Base-by-base conservation (phyloP, 2,797 vertebrate genomes). In the Mormyrus proboscirostris region DNA sequence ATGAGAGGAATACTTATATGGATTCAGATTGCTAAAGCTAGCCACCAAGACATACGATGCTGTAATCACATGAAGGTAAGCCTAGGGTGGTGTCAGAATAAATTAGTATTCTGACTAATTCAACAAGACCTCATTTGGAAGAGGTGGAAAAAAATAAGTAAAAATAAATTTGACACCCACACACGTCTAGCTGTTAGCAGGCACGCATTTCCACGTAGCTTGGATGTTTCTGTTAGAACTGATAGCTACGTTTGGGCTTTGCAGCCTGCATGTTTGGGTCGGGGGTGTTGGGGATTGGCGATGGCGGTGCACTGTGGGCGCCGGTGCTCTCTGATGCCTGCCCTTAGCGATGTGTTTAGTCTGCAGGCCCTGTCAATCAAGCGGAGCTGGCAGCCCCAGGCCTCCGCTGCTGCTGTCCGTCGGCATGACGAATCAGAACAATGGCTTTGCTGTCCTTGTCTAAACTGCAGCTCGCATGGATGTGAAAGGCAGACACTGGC, bases 331-430 rank as follows among this genome's bases (percentile, higher is more conserved):
- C 12, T 50, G 53, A 50, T 69, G 47, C 22, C 38, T 9, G 59
- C 47, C 90, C 89, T 51, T 89, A 92, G 88, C 89, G 92, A 86
- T 88, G 89, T 93, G 94, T 95, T 94, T 93, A 94, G 93, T 93
- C 94, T 95, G 93, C 91, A 89, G 90, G 62, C 50, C 33, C 92
- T 92, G 93, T 93, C 94, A 94, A 38, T 94, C 92, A 94, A 55
- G 92, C 53, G 44, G 85, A 73, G 38, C 69, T 41, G 57, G 57
- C 85, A 76, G 65, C 29, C 69, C 14, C 25, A 87, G 1, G 14
- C 25, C 44, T 0, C 89, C 47, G 57, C 76, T 91, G 7, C 84
- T 86, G 57, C 86, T 50, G 88, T 89, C 92, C 65, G 89, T 89
- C 90, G 57, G 88, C 55, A 89, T 89, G 89, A 90, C 47, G 57